These are phyloP conservation scores for Tetragonula carbonaria DNA, from an alignment of 2,888 invertebrate genomes.

Conservation along the genomic window DNA sequence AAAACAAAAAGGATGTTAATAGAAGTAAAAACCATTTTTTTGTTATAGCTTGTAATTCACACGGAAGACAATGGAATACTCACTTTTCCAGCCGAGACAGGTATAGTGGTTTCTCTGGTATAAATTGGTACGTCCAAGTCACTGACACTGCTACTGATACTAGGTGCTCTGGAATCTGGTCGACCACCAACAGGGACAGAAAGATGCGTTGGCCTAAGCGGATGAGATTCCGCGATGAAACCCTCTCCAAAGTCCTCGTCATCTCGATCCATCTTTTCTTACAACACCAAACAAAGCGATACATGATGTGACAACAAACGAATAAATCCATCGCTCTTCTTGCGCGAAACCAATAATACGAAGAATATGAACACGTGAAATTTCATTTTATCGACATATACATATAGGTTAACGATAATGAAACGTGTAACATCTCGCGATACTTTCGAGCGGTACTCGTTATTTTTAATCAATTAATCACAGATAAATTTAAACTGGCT, in stretches of 20 bases:
- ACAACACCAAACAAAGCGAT: not conserved
- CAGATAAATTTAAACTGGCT: not conserved
- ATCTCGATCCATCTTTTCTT: constrained; percentile 77
- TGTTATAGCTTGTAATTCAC: not conserved
- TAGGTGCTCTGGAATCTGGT: constrained; percentile 83
- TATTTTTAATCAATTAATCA: not conserved
- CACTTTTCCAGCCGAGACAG: constrained; percentile 77
- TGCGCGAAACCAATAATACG: not conserved
- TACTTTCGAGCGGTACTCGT: not conserved
- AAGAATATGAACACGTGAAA: not conserved
- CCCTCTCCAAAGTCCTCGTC: constrained; percentile 85
- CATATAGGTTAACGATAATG: too few species aligned
- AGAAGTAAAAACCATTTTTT: not conserved
- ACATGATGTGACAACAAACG: not conserved
- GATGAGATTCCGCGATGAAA: constrained; percentile 86
- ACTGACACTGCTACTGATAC: constrained; percentile 86
- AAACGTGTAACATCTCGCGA: too few species aligned
- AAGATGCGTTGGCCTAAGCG: constrained; percentile 85
- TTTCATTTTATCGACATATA: not conserved
- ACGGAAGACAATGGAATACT: constrained; percentile 33
- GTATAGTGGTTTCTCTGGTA: constrained; percentile 82
- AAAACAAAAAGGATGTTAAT: not conserved
- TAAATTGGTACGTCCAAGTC: constrained; percentile 87
- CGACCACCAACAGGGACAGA: constrained; percentile 83
- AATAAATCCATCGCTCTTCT: not conserved